A percentile compares a stretch with the other conserved stretches of the same genome.
These are phyloP conservation scores for Drosophila maculinotata DNA, from an alignment of 2,888 invertebrate species.

Conservation along the genomic window DNA sequence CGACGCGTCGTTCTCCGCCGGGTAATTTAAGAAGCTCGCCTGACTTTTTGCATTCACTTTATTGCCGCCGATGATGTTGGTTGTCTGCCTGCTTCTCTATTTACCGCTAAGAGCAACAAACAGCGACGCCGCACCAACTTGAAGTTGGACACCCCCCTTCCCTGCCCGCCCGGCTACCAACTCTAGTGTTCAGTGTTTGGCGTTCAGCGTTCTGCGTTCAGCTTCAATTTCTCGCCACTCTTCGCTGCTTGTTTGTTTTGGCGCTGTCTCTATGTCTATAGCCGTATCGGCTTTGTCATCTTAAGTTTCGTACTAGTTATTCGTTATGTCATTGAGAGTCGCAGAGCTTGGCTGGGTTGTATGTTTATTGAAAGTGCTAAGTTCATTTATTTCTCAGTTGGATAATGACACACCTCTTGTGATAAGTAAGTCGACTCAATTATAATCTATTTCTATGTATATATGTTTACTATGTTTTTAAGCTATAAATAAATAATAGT, in stretches of 20 bases:
- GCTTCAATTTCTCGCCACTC: conserved; percentile 45
- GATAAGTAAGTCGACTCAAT: conserved; percentile 4
- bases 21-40: conserved; percentile 70
- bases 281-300: conserved; percentile 60
- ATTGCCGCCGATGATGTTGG: conserved; percentile 43
- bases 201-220: conserved; percentile 6
- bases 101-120: conserved; percentile 78
- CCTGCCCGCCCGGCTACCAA: conserved; percentile 3
- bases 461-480: neutral
- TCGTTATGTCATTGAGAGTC: conserved; percentile 40
- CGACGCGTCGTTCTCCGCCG: conserved; percentile 40
- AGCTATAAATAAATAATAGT: neutral
- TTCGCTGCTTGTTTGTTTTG: conserved; percentile 38
- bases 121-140: conserved; percentile 54
- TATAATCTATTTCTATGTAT: neutral
- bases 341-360: conserved; percentile 28
- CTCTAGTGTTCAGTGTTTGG: neutral
- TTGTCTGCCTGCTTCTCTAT: conserved; percentile 52
- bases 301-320: conserved; percentile 56
- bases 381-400: conserved; percentile 23
- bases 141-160: conserved; percentile 44
- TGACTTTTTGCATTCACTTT: conserved; percentile 69
- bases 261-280: conserved; percentile 37
- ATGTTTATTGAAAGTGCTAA: conserved; percentile 18
- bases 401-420: neutral